phyloP scores from a whole-genome alignment of 2,888 invertebrate genomes.

The Lycophotia porphyrea region DNA sequence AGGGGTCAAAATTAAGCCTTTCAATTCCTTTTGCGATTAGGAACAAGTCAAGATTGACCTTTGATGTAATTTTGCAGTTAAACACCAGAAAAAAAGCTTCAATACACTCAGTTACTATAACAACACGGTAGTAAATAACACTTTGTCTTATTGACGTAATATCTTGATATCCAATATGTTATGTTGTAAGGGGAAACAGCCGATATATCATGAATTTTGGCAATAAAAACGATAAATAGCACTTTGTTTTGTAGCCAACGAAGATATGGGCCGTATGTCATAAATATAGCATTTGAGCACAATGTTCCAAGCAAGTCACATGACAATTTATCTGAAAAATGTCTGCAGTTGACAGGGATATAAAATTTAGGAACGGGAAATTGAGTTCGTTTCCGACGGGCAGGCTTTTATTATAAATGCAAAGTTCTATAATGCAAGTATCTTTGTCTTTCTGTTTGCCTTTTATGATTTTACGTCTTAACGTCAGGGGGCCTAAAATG shows the following conservation, averaged over 20 bases:
- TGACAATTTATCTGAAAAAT: constrained; percentile 13
- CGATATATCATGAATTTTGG: constrained; percentile 54
- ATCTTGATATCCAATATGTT: constrained; percentile 50
- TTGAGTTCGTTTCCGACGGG: constrained; percentile 11
- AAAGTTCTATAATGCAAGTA: neutral
- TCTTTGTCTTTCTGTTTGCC: neutral
- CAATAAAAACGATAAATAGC: constrained; percentile 63
- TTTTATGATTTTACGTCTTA: neutral
- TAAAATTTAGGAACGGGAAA: constrained; percentile 15
- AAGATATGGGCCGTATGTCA: constrained; percentile 39
- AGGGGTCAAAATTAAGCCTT: neutral
- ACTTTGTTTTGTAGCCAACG: constrained; percentile 53
- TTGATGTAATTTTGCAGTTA: constrained; percentile 13
- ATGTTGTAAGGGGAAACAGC: constrained; percentile 32
- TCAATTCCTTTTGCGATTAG: constrained; percentile 18
- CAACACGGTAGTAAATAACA: constrained; percentile 42
- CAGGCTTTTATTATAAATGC: neutral
- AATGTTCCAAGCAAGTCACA: constrained; percentile 1
- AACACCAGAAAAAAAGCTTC: neutral
- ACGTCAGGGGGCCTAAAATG: neutral
- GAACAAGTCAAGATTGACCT: neutral
- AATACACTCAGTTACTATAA: constrained; percentile 3
- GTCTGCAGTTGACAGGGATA: neutral
- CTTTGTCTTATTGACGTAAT: constrained; percentile 32
- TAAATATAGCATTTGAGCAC: constrained; percentile 18